phyloP scores from a whole-genome alignment of 2,113 vertebrate genomes.

The Oxyura jamaicensis region DNA sequence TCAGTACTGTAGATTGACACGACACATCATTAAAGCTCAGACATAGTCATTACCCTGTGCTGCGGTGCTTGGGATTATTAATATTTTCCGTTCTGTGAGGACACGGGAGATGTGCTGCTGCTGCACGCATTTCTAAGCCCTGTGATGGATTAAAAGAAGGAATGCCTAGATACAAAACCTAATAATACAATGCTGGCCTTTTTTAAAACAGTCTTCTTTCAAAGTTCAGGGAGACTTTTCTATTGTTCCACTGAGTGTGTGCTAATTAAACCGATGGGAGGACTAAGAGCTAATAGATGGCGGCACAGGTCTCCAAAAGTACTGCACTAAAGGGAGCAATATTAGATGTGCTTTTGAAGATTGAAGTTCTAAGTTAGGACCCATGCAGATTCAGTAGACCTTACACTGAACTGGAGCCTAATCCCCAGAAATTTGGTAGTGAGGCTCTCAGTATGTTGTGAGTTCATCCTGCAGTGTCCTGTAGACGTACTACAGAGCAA shows the following conservation, averaged over 20 bases:
- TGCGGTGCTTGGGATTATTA: constrained; percentile 36
- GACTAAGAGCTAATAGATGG: constrained; percentile 35
- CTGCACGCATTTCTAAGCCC: neutral
- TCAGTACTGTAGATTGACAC: constrained; percentile 19
- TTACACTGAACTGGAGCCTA: neutral
- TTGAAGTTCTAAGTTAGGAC: neutral
- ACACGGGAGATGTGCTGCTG: neutral
- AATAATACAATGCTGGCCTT: neutral
- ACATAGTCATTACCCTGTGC: constrained; percentile 35
- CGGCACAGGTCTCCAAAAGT: neutral
- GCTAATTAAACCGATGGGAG: constrained; percentile 56
- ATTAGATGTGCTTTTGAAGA: neutral
- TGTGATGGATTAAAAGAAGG: constrained; percentile 14
- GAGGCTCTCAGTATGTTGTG: neutral
- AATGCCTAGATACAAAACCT: constrained; percentile 14
- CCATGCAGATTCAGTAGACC: neutral
- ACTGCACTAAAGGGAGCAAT: neutral
- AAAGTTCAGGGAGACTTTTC: neutral
- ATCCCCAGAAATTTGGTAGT: neutral
- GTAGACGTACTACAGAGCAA: neutral
- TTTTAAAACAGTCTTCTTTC: constrained; percentile 2
- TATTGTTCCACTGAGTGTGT: neutral
- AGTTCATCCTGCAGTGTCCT: neutral
- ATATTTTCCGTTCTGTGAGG: constrained; percentile 14
- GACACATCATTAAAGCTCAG: constrained; percentile 65